phyloP scores from a whole-genome alignment of 2,113 vertebrate species.

The Pedionomus torquatus region DNA sequence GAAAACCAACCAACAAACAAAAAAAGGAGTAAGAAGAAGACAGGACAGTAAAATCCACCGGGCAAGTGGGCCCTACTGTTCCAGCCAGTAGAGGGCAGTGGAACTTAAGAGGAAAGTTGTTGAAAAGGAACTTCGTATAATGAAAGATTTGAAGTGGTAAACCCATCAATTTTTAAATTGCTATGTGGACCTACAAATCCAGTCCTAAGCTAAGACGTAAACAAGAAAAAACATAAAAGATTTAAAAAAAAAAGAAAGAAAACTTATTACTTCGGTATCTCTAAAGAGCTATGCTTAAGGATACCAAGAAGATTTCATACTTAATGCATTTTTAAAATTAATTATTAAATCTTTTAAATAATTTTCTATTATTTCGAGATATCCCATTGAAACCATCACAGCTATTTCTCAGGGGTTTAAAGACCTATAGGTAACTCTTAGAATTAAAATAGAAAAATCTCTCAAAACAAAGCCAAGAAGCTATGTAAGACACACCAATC shows the following conservation, averaged over 20 bases:
- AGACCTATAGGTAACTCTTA: not conserved
- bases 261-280: accelerated
- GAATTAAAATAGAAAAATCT: not conserved
- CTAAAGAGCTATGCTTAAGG: not conserved
- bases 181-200: not conserved
- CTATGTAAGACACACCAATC: not conserved
- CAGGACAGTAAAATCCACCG: not conserved
- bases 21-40: not conserved
- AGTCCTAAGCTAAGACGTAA: not conserved
- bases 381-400: not conserved
- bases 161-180: not conserved
- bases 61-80: not conserved
- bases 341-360: not conserved
- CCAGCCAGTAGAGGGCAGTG: slow-evolving; percentile 60
- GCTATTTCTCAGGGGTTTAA: not conserved
- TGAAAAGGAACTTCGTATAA: not conserved
- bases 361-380: not conserved
- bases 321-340: not conserved
- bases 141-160: not conserved
- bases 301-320: not conserved
- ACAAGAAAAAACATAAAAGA: not conserved
- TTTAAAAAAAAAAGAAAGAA: not conserved
- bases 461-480: not conserved
- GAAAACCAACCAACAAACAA: accelerated
- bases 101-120: slow-evolving; percentile 34